Percentiles rank a stretch among this genome's conserved stretches.
These are phyloP conservation scores for Trididemnum nubilum DNA, from an alignment of 23 tunicate species.

Conservation along the genomic window DNA sequence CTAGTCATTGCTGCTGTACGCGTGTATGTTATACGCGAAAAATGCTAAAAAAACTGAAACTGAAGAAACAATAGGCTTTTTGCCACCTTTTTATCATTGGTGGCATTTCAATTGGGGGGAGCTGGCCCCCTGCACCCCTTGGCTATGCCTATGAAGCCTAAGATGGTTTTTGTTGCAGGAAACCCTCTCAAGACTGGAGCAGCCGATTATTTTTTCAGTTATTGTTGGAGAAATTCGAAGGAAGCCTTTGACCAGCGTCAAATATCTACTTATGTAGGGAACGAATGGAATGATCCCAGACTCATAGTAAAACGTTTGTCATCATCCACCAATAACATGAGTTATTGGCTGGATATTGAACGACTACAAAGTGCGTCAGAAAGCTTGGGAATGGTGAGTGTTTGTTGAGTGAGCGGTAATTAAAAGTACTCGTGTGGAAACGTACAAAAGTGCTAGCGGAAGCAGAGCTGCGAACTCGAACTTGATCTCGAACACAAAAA, in stretches of 20 bases:
- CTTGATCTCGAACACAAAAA: too few relatives aligned
- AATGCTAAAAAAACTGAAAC: too few relatives aligned
- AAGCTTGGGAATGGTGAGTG: slow-evolving; percentile 85
- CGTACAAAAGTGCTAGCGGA: neutral
- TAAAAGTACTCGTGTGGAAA: neutral
- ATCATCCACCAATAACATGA: neutral
- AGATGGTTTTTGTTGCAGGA: too few relatives aligned
- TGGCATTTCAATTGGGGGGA: too few relatives aligned
- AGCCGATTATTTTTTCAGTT: slow-evolving; percentile 89
- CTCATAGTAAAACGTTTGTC: slow-evolving; percentile 47
- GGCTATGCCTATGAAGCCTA: too few relatives aligned
- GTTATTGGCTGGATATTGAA: slow-evolving; percentile 82
- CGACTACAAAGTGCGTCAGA: slow-evolving; percentile 81
- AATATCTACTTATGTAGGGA: slow-evolving; percentile 43
- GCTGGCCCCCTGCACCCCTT: too few relatives aligned
- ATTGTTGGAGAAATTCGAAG: slow-evolving; percentile 86
- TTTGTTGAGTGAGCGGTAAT: neutral
- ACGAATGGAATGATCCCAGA: slow-evolving; percentile 73
- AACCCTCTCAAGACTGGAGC: slow-evolving; percentile 24
- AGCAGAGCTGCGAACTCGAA: too few relatives aligned
- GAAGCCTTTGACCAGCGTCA: slow-evolving; percentile 56
- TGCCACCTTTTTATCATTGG: too few relatives aligned
- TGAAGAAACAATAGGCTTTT: too few relatives aligned
- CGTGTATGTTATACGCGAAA: too few relatives aligned
- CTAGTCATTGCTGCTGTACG: too few relatives aligned